Percentiles rank a stretch among this genome's conserved stretches.
These are phyloP conservation scores for Drosophila aldrichi DNA, from an alignment of 2,888 invertebrate genomes.

Conservation along the genomic window DNA sequence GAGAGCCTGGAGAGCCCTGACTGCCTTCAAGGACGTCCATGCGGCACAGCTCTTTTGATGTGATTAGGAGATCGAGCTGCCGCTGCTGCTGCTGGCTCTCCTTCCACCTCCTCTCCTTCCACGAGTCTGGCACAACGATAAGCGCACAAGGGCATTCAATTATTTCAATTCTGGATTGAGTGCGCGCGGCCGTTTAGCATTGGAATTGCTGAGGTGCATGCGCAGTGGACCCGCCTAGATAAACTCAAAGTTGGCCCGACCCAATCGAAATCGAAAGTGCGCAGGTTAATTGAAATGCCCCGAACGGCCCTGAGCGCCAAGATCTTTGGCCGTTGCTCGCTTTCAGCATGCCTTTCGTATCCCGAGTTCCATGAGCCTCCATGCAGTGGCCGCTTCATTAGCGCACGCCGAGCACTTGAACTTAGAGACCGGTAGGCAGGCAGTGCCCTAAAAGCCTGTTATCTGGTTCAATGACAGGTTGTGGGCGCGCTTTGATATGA, in stretches of 20 bases:
- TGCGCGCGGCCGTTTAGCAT: constrained; percentile 59
- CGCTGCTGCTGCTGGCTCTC: constrained; percentile 4
- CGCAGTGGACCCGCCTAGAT: constrained; percentile 46
- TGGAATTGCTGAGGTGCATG: constrained; percentile 39
- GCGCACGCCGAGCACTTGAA: constrained; percentile 34
- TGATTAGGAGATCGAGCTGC: constrained; percentile 48
- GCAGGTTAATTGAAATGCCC: constrained; percentile 78
- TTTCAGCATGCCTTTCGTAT: constrained; percentile 26
- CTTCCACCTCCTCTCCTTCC: constrained; percentile 5
- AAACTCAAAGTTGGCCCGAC: constrained; percentile 33
- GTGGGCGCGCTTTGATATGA: constrained; percentile 52
- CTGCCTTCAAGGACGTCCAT: constrained; percentile 63
- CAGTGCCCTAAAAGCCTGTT: constrained; percentile 49
- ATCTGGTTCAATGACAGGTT: constrained; percentile 50
- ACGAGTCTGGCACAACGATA: constrained; percentile 31
- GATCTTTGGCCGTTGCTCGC: constrained; percentile 49
- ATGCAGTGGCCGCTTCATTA: constrained; percentile 40
- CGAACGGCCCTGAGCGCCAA: constrained; percentile 55
- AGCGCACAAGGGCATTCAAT: constrained; percentile 67
- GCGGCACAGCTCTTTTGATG: constrained; percentile 64
- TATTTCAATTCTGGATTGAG: constrained; percentile 71
- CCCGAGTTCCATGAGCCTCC: background rate
- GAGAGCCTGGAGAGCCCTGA: constrained; percentile 16
- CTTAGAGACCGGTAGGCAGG: constrained; percentile 38
- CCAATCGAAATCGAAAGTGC: constrained; percentile 77